Conservation (phyloP, 2,888 invertebrate genomes). For the Listrodromus nycthemerus region DNA sequence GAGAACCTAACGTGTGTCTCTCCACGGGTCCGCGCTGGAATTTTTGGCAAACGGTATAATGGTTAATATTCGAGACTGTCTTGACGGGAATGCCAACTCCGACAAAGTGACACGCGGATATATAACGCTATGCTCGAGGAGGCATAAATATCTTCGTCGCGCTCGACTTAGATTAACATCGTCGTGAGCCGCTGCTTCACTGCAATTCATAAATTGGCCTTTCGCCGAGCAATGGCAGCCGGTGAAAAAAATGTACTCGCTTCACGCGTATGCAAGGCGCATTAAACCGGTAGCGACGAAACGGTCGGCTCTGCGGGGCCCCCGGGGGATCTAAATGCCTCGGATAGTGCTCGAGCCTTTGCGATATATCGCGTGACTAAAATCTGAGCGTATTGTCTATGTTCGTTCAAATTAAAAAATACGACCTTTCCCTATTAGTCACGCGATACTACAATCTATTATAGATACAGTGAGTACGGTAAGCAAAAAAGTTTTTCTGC, state of each 20-base stretch:
- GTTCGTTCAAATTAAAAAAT: not conserved
- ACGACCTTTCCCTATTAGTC: not conserved
- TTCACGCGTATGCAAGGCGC: slow-evolving; percentile 36
- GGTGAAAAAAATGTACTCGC: slow-evolving; percentile 41
- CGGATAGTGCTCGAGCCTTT: not conserved
- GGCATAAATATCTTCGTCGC: slow-evolving; percentile 69
- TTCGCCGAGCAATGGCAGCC: slow-evolving; percentile 65
- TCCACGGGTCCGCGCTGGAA: slow-evolving; percentile 53
- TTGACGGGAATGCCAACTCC: slow-evolving; percentile 54
- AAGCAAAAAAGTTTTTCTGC: not conserved
- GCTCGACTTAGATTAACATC: slow-evolving; percentile 69
- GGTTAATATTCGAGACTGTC: slow-evolving; percentile 55
- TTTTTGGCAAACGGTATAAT: slow-evolving; percentile 61
- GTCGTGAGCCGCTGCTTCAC: slow-evolving; percentile 52
- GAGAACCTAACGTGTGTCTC: slow-evolving; percentile 28
- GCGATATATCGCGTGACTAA: not conserved
- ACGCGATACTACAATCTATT: not conserved
- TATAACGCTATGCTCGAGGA: slow-evolving; percentile 53
- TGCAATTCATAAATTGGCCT: slow-evolving; percentile 72
- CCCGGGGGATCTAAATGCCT: slow-evolving; percentile 10
- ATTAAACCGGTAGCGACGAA: slow-evolving; percentile 61
- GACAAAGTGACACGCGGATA: slow-evolving; percentile 67
- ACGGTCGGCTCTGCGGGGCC: slow-evolving; percentile 9
- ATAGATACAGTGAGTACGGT: not conserved
- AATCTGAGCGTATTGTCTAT: slow-evolving; percentile 34